Evolutionary conservation across 2,888 invertebrate genomes (phyloP), one percentile per base, ranked within the genome.

Genomic region (Tipula confusa): DNA sequence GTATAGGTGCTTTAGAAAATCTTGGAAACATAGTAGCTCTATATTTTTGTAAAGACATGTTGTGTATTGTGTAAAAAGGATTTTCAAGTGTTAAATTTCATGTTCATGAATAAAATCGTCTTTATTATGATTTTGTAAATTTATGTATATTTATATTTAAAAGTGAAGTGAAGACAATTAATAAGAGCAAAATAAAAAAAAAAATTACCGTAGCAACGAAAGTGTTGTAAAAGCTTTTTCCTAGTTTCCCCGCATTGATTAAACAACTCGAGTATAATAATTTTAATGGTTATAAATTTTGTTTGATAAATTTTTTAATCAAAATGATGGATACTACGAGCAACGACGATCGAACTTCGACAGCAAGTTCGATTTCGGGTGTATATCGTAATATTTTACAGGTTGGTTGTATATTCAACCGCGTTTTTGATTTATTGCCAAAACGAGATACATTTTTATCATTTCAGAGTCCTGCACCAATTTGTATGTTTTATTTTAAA

Each of bases 401-500:
- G 85, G 86, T 86, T 84, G n/a, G n/a, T n/a, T 29, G 29, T 31
- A n/a, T 29, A 13, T 28, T 79, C 13, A n/a, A n/a, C n/a, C n/a
- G n/a, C n/a, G n/a, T n/a, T n/a, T n/a, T n/a, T n/a, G n/a, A n/a
- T n/a, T n/a, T n/a, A n/a, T n/a, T n/a, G n/a, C n/a, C n/a, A n/a
- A n/a, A n/a, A n/a, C n/a, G n/a, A n/a, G n/a, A 48, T 31, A 36
- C 11, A 36, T 9, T 36, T 36, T 36, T 36, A 36, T 36, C 15
- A 83, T 83, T 84, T 15, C 84, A 86, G 86, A 85, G 85, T 83
- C 86, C 86, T 33, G 84, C 90, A 81, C 91, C 92, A 79, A 89
- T 92, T 87, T 91, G 92, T 86, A 87, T 92, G 87, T 92, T 91
- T 88, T 91, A 92, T 89, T 91, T 92, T 89, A 90, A 91, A 85